Evolutionary conservation across 2,113 vertebrate species (phyloP), one percentile per base, ranked within the genome.

Genomic region (Leuciscus idus): DNA sequence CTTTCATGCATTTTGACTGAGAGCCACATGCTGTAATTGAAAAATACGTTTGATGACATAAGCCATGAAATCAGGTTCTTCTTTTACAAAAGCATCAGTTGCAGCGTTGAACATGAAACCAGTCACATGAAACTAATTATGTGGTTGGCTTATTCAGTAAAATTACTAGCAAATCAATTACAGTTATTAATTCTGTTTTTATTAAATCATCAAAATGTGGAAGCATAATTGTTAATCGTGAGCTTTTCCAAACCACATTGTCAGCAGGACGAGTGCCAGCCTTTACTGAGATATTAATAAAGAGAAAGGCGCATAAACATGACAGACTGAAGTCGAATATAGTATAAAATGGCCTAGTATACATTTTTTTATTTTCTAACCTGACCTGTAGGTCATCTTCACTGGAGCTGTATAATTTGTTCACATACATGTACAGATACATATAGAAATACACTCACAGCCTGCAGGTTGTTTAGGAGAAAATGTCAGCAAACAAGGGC

Each of bases 181-280:
- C 79, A 66, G 79, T 48, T 66, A 66, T 66, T 46, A 28, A 81
- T 81, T 50, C 26, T 81, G n/a, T 48, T 77, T 48, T 81, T 62
- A 81, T 81, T 66, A 62, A 81, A 81, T 81, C 61, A 81, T 81
- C 79, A 46, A 66, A 81, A 80, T 62, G 23, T 39, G 23, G 57
- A 80, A 66, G 39, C n/a, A 13, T 81, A 81, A 81, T 66, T 64
- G 39, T 81, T 64, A 66, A 28, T 46, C 2, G 5, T 19, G 26
- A 30, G 61, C 33, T 36, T 36, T 36, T 66, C 61, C 59, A 48
- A 48, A 66, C 8, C 10, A 8, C 28, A 15, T 33, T 28, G 10
- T 83, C 64, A 70, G 26, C 62, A 70, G 43, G 64, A 82, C 12
- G 39, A 68, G 5, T 68, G 19, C 4, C 13, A 33, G 43, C 64